phyloP scores from a whole-genome alignment of 2,797 vertebrate genomes.

The Microchirus variegatus region DNA sequence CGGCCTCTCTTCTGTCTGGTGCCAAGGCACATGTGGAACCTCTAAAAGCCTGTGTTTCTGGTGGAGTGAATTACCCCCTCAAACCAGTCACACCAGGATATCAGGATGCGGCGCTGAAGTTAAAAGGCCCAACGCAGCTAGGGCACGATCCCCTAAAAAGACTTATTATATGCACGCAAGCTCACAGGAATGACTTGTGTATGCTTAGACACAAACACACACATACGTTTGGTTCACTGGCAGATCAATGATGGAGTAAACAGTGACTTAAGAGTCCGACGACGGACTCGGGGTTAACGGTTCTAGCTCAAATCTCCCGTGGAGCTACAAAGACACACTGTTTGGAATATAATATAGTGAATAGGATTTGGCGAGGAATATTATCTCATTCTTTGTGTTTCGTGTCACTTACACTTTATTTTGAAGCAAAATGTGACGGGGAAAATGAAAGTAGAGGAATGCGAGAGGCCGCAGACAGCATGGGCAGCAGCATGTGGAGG shows the following conservation, averaged over 20 bases:
- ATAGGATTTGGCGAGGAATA: constrained; percentile 20
- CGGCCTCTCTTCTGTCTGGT: constrained; percentile 80
- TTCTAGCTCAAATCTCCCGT: constrained; percentile 23
- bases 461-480: constrained; percentile 24
- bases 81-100: constrained; percentile 70
- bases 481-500: constrained; percentile 34
- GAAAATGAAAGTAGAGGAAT: constrained; percentile 29
- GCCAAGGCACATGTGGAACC: constrained; percentile 87
- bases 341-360: constrained; percentile 20
- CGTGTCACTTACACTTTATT: constrained; percentile 14
- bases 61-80: constrained; percentile 75
- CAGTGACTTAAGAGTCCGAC: constrained; percentile 40
- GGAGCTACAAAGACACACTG: constrained; percentile 13
- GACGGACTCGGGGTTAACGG: constrained; percentile 27
- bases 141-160: constrained; percentile 63
- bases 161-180: constrained; percentile 70
- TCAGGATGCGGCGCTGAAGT: constrained; percentile 75
- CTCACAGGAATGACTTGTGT: constrained; percentile 62
- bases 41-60: constrained; percentile 82
- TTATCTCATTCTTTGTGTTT: constrained; percentile 18
- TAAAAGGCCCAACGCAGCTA: constrained; percentile 63
- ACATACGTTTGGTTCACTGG: constrained; percentile 61
- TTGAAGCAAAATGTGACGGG: constrained; percentile 11
- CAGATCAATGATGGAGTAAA: constrained; percentile 65
- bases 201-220: constrained; percentile 48